Percentiles rank a stretch among this genome's conserved stretches.
Conservation (phyloP, 2,113 vertebrate genomes). For the Microcebus tavaratra region DNA sequence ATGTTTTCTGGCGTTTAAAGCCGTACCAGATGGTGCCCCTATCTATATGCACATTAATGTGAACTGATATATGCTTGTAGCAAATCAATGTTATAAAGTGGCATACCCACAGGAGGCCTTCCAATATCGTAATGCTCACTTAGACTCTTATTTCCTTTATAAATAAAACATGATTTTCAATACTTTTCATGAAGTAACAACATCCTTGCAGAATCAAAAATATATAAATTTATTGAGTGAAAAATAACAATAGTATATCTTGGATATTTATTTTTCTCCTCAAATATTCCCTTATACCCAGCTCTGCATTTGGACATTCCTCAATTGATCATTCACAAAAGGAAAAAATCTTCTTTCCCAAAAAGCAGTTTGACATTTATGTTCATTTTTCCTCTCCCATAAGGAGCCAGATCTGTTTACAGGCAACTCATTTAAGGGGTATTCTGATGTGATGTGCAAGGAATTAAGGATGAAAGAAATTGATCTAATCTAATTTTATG, state of each 20-base stretch:
- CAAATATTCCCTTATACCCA: background rate
- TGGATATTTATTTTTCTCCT: background rate
- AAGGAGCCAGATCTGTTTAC: conserved; percentile 55
- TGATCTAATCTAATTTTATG: conserved; percentile 59
- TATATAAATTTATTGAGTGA: background rate
- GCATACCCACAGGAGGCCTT: background rate
- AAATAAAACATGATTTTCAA: conserved; percentile 46
- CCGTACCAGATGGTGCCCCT: conserved; percentile 53
- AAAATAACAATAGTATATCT: background rate
- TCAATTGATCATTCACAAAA: conserved; percentile 44
- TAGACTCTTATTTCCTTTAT: background rate
- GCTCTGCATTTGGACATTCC: background rate
- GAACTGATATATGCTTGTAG: conserved; percentile 9
- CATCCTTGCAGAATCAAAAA: background rate
- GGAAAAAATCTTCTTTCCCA: background rate
- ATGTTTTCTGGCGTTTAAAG: conserved; percentile 32
- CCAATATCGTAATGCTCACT: conserved; percentile 1
- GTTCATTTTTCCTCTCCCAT: conserved; percentile 46
- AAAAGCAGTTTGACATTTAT: conserved; percentile 63
- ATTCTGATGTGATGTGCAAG: conserved; percentile 41
- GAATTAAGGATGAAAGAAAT: conserved; percentile 65
- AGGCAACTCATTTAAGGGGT: conserved; percentile 52
- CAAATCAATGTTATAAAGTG: conserved; percentile 38
- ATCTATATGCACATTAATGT: conserved; percentile 36
- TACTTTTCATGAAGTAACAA: background rate